Percentiles rank a stretch among this genome's conserved stretches.
Evolutionary conservation across 1,140 invertebrate genomes (phyloP).

Genomic region (Carcinoscorpius rotundicauda): DNA sequence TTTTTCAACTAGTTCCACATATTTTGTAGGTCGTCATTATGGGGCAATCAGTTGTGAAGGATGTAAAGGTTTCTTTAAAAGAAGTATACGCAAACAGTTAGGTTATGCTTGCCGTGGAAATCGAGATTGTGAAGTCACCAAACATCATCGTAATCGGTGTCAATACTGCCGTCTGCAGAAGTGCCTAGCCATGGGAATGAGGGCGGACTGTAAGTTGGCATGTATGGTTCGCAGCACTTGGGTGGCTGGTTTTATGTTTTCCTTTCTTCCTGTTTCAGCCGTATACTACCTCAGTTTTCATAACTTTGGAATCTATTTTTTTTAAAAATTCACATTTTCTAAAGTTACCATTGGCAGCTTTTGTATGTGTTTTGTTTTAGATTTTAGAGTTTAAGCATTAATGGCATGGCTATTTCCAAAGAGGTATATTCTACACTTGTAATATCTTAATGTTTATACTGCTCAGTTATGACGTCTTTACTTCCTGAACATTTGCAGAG

Average conservation of each 20-base stretch:
- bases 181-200: conserved; percentile 96
- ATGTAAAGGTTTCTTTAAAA: conserved; percentile 98
- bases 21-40: conserved; percentile 23
- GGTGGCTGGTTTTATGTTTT: too few species aligned
- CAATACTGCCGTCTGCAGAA: conserved; percentile 95
- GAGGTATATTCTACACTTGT: too few species aligned
- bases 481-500: too few species aligned
- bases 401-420: too few species aligned
- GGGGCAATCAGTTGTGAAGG: conserved; percentile 42
- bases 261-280: too few species aligned
- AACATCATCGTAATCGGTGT: conserved; percentile 93
- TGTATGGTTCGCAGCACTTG: too few species aligned
- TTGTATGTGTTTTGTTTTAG: conserved; percentile 2
- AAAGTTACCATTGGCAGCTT: background rate
- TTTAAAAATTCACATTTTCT: background rate
- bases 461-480: too few species aligned
- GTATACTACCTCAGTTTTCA: too few species aligned
- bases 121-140: conserved; percentile 93
- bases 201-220: conserved; percentile 52
- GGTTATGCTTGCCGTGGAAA: conserved; percentile 97
- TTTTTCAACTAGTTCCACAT: too few species aligned
- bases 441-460: too few species aligned
- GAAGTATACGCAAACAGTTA: conserved; percentile 94
- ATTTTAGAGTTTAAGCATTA: too few species aligned
- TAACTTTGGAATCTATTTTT: background rate